Percentiles rank a stretch among this genome's conserved stretches.
These are phyloP conservation scores for Nephrotoma guestfalica DNA, from an alignment of 2,888 invertebrate genomes.

Conservation along the genomic window DNA sequence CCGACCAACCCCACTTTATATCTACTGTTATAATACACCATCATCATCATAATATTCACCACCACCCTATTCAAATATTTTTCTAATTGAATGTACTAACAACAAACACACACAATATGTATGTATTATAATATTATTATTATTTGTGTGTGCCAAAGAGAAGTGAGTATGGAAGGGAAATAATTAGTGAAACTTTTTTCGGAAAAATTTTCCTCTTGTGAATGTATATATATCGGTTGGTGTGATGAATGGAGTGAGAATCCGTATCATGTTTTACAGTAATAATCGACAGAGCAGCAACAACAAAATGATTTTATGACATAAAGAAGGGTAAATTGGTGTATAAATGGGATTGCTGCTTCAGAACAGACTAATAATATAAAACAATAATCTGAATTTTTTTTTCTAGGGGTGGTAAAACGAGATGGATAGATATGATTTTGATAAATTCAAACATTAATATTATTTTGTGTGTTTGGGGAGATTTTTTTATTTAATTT, in stretches of 20 bases:
- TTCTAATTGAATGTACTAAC: neutral
- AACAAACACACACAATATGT: neutral
- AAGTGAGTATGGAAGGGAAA: neutral
- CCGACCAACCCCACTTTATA: neutral
- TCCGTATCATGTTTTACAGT: conserved; percentile 3
- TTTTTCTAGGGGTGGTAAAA: neutral
- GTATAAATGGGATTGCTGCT: conserved; percentile 1
- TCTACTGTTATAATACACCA: neutral
- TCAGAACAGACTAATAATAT: neutral
- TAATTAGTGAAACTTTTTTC: neutral
- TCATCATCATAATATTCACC: neutral
- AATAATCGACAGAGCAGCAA: neutral
- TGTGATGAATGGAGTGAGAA: neutral
- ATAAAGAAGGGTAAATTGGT: neutral
- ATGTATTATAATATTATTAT: no score
- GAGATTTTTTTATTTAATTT: neutral
- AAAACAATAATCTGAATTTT: neutral
- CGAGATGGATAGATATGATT: neutral
- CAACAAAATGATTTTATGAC: neutral
- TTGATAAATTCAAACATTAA: neutral
- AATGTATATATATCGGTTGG: neutral
- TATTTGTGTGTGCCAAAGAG: neutral
- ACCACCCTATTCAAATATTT: neutral
- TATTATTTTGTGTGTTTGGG: neutral
- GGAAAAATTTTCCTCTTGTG: neutral